Conservation (phyloP, 2,797 vertebrate species). For the Choloepus didactylus region DNA sequence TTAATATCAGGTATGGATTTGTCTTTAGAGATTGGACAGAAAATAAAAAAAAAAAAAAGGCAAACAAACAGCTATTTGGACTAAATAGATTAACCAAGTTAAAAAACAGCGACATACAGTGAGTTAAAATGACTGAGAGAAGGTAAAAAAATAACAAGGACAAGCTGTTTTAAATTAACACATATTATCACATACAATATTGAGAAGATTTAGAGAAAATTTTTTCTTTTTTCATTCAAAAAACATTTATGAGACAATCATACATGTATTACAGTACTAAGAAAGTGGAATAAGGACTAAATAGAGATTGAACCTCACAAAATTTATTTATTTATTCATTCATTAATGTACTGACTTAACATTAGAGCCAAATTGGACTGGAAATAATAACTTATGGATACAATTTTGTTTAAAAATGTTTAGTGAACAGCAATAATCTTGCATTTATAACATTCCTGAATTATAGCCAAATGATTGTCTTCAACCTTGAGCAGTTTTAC, state of each 20-base stretch:
- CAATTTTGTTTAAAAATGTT: constrained; percentile 43
- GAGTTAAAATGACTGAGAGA: constrained; percentile 61
- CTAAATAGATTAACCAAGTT: constrained; percentile 50
- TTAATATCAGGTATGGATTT: constrained; percentile 20
- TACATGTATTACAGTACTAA: background rate
- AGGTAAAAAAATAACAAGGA: background rate
- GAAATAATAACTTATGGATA: constrained; percentile 32
- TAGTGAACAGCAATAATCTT: constrained; percentile 11
- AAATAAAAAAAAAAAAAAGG: background rate
- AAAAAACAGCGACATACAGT: background rate
- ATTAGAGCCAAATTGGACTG: background rate
- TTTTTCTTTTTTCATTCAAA: constrained; percentile 57
- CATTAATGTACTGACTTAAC: background rate
- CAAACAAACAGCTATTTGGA: background rate
- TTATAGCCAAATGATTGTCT: constrained; percentile 8
- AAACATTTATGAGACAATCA: background rate
- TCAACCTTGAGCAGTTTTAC: constrained; percentile 56
- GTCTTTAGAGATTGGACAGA: background rate
- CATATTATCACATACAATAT: constrained; percentile 13
- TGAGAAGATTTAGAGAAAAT: constrained; percentile 38
- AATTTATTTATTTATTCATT: background rate
- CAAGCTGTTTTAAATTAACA: background rate
- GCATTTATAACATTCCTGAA: constrained; percentile 61
- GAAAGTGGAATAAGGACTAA: background rate
- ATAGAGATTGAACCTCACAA: background rate